These are phyloP conservation scores for Sipunculus nudus DNA, from an alignment of 2,888 invertebrate genomes.

Conservation along the genomic window DNA sequence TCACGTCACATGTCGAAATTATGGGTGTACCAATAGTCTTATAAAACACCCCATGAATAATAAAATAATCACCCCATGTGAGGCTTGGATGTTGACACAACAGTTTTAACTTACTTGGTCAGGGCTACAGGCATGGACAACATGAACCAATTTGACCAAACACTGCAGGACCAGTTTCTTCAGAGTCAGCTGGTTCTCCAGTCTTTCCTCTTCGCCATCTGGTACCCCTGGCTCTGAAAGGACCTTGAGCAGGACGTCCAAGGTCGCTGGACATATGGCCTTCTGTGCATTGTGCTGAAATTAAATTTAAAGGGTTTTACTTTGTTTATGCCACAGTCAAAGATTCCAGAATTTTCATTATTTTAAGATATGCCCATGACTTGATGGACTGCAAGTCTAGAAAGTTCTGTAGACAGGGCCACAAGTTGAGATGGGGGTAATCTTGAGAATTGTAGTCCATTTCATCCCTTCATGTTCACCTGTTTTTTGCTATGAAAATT, in stretches of 20 bases:
- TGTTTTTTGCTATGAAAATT: too few relatives aligned
- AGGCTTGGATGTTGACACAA: too few relatives aligned
- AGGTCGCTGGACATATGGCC: slow-evolving; percentile 73
- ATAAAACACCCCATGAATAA: background rate
- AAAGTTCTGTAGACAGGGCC: too few relatives aligned
- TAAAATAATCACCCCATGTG: too few relatives aligned
- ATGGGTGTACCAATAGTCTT: background rate
- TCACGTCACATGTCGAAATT: background rate
- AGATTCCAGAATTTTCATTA: too few relatives aligned
- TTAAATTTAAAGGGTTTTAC: background rate
- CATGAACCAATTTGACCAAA: slow-evolving; percentile 71
- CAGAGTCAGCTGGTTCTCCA: slow-evolving; percentile 64
- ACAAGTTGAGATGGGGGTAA: too few relatives aligned
- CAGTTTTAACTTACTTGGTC: slow-evolving; percentile 64
- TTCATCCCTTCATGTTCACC: too few relatives aligned
- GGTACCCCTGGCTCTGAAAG: slow-evolving; percentile 53
- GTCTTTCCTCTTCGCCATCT: slow-evolving; percentile 43
- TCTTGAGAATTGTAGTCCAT: too few relatives aligned
- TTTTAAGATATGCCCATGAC: too few relatives aligned
- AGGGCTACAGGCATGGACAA: slow-evolving; percentile 71
- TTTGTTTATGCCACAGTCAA: too few relatives aligned
- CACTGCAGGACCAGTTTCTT: slow-evolving; percentile 70
- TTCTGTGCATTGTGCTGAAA: slow-evolving; percentile 72
- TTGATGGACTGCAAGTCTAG: too few relatives aligned
- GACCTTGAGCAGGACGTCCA: slow-evolving; percentile 71